Conservation (phyloP, 2,888 invertebrate species). For the Conchocele bisecta region DNA sequence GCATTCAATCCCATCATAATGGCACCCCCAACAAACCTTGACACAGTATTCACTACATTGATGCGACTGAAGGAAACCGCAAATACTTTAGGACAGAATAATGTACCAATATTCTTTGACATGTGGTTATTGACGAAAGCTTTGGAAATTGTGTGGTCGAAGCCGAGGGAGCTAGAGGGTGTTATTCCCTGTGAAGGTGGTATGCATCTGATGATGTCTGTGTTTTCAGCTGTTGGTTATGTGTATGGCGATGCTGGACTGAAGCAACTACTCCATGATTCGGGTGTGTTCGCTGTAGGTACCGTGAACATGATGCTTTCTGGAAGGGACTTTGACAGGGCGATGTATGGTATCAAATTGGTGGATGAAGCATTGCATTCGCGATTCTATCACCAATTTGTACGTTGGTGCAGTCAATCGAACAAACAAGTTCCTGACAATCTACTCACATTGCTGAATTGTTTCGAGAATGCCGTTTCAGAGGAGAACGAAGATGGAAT, state of each 20-base stretch:
- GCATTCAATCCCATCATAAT: conserved; percentile 29
- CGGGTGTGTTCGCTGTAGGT: conserved; percentile 19
- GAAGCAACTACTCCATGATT: conserved; percentile 16
- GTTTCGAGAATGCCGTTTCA: no score
- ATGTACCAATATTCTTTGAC: conserved; percentile 22
- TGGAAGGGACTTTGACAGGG: conserved; percentile 37
- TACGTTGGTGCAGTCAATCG: no score
- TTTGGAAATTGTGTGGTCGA: conserved; percentile 31
- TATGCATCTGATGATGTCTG: conserved; percentile 35
- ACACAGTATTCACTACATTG: conserved; percentile 26
- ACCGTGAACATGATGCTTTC: conserved; percentile 31
- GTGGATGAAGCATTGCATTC: conserved; percentile 29
- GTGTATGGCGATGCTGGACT: conserved; percentile 28
- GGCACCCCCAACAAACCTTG: conserved; percentile 12
- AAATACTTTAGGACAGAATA: conserved; percentile 18
- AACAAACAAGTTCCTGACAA: no score
- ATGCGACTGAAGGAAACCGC: conserved; percentile 20
- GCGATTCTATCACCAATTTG: no score
- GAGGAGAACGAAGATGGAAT: no score
- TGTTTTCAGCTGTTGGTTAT: conserved; percentile 15
- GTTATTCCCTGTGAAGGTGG: conserved; percentile 32
- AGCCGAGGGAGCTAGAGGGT: conserved; percentile 9
- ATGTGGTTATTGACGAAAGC: conserved; percentile 30
- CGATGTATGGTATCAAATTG: conserved; percentile 15
- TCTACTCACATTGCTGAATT: no score